Evolutionary conservation across 2,113 vertebrate species (phyloP), one percentile per base, ranked within the genome.

Genomic region (Catagonus wagneri): DNA sequence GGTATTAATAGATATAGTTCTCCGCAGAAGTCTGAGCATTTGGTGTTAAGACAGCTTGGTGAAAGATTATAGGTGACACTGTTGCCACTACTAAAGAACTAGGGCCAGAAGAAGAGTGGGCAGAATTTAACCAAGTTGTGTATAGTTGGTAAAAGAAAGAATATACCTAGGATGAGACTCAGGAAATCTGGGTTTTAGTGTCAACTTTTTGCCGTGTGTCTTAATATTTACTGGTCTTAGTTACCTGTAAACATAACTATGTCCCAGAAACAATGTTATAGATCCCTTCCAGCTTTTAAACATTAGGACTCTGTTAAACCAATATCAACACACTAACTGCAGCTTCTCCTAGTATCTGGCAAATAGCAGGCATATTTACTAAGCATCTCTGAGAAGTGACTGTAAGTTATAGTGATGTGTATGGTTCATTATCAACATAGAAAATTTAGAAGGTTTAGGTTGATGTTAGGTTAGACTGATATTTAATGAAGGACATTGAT

Each of bases 171-270:
- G 6, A 56, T 60, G 29, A 92, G 15, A 69, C 11, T 29, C 29
- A 87, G 34, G 23, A 78, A 90, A 71, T 87, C 50, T 69, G 50
- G 61, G 36, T 84, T 91, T 74, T 85, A 25, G 56, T 89, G 13
- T 96, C 54, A 88, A 54, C 76, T 96, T 6, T 20, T 72, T 15
- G n/a, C 50, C 36, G 68, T 14, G 63, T 68, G 20, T 54, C 69
- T 88, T 91, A 86, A 50, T 94, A 90, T 85, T 93, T 93, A 89
- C 72, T 93, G 68, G 15, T 39, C 20, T 32, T 91, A 61, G 50
- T 93, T 83, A 44, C 39, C 25, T 71, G 6, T 60, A 91, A 88
- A 94, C n/a, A 58, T 89, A 92, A 76, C 90, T 87, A 83, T 93
- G 71, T 75, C 52, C 23, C 75, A 20, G 63, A 84, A 88, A 93